A percentile compares a stretch with the other conserved stretches of the same genome.
These are phyloP conservation scores for Dasyurus viverrinus DNA, from an alignment of 2,113 vertebrate genomes.

Conservation along the genomic window DNA sequence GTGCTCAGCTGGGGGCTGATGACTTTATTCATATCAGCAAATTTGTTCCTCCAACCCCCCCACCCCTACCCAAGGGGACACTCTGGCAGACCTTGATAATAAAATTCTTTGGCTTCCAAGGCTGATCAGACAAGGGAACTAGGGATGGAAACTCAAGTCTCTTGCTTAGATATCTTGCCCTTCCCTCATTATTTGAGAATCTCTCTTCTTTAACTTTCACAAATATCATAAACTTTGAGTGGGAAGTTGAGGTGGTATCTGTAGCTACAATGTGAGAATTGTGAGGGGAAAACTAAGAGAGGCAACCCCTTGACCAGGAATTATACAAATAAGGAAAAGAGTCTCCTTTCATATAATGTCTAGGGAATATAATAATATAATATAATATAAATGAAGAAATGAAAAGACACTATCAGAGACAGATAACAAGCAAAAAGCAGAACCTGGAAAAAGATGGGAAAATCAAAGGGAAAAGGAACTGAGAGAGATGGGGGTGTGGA, in stretches of 20 bases:
- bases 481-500: not conserved
- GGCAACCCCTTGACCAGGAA: not conserved
- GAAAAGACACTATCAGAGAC: not conserved
- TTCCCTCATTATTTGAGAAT: not conserved
- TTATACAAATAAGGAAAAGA: not conserved
- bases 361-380: not conserved
- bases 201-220: not conserved
- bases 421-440: not conserved
- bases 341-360: not conserved
- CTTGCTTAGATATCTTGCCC: not conserved
- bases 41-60: not conserved
- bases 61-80: not conserved
- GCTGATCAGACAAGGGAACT: not conserved
- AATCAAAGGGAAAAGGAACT: not conserved
- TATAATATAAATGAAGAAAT: not conserved
- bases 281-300: not conserved
- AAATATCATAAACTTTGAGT: not conserved
- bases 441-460: not conserved
- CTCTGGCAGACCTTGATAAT: not conserved
- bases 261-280: not conserved
- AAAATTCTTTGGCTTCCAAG: constrained; percentile 1
- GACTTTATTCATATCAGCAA: not conserved
- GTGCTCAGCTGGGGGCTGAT: not conserved
- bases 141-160: not conserved
- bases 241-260: not conserved